Conservation (phyloP, 2,113 vertebrate genomes). For the Narcine bancroftii region DNA sequence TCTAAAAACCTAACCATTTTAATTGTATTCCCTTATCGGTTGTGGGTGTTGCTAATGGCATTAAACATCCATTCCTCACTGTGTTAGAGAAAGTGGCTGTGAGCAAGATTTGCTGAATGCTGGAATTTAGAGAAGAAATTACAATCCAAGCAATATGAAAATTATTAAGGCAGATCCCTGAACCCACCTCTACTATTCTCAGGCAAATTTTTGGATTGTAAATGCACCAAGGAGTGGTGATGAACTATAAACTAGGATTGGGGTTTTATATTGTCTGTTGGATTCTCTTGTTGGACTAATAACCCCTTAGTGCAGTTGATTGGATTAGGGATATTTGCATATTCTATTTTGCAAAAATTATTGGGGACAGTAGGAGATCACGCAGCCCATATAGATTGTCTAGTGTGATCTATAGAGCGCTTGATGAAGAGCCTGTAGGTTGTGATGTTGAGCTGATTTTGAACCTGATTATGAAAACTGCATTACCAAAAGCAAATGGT, state of each 20-base stretch:
- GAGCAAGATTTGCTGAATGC: too few species aligned
- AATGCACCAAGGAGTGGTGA: not conserved
- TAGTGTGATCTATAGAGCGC: not conserved
- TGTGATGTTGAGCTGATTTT: not conserved
- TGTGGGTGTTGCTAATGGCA: too few species aligned
- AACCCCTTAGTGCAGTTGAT: not conserved
- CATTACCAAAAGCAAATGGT: not conserved
- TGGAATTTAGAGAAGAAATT: too few species aligned
- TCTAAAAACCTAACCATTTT: too few species aligned
- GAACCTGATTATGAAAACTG: not conserved
- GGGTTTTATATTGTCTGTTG: not conserved
- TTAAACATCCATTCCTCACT: too few species aligned
- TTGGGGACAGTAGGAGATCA: not conserved
- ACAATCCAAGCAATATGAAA: not conserved
- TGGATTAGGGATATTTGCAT: not conserved
- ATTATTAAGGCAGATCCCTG: not conserved
- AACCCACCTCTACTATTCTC: not conserved
- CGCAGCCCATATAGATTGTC: not conserved
- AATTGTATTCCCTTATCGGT: too few species aligned
- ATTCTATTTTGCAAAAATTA: not conserved
- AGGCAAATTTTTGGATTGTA: not conserved
- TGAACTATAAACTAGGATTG: not conserved
- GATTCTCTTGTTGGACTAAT: not conserved
- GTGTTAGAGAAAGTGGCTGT: too few species aligned
- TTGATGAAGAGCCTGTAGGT: not conserved